A percentile compares a stretch with the other conserved stretches of the same genome.
Evolutionary conservation across 2,888 invertebrate species (phyloP).

Genomic region (Sphecodes monilicornis): DNA sequence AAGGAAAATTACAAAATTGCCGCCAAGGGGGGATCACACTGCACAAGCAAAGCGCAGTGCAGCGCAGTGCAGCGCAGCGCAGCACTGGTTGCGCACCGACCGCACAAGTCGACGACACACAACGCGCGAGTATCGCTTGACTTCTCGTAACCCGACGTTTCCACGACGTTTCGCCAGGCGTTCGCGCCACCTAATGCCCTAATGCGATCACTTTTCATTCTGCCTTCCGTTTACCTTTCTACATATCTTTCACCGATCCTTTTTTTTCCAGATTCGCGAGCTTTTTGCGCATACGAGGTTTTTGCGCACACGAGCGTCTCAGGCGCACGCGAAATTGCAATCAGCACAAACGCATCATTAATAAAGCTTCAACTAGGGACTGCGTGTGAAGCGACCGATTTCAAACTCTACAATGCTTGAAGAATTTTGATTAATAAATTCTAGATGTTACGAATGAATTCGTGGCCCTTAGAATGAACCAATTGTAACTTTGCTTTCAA

Average conservation of each 20-base stretch:
- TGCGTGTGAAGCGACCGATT: not conserved
- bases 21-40: constrained; percentile 5
- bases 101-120: constrained; percentile 67
- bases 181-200: constrained; percentile 44
- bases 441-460: too few species aligned
- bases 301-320: not conserved
- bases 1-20: constrained; percentile 67
- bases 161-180: constrained; percentile 10
- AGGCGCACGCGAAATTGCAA: not conserved
- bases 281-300: not conserved
- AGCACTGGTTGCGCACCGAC: constrained; percentile 35
- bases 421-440: not conserved
- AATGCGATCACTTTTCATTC: constrained; percentile 49
- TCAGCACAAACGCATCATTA: not conserved
- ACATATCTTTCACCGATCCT: not conserved
- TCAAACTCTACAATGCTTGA: not conserved
- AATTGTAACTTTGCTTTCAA: too few species aligned
- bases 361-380: not conserved
- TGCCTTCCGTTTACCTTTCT: constrained; percentile 35
- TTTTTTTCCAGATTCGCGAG: not conserved
- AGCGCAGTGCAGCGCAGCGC: not conserved
- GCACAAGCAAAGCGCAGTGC: not conserved
- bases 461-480: too few species aligned
- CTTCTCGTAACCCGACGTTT: constrained; percentile 44
- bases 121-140: constrained; percentile 36